Evolutionary conservation across 2,113 vertebrate genomes (phyloP).

Genomic region (Cricetomys ansorgei): DNA sequence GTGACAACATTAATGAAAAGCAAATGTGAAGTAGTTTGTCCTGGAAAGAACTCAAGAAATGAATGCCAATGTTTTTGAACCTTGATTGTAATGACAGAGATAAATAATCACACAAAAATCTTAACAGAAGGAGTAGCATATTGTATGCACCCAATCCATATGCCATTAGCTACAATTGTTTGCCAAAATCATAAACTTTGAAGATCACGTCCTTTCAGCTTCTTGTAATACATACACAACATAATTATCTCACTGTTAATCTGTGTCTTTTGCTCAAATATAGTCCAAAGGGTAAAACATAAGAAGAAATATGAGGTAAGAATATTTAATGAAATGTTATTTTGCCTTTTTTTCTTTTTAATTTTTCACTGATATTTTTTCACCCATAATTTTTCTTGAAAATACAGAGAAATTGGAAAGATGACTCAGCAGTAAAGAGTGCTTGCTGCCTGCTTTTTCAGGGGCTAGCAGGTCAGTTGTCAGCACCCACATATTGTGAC

Average conservation of each 20-base stretch:
- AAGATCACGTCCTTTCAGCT: conserved; percentile 17
- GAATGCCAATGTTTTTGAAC: conserved; percentile 70
- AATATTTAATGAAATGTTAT: not conserved
- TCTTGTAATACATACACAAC: not conserved
- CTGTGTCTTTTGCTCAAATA: not conserved
- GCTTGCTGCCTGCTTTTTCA: not conserved
- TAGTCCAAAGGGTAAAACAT: not conserved
- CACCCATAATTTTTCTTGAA: not conserved
- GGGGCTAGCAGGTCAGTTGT: too few species aligned
- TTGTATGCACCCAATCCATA: conserved; percentile 27
- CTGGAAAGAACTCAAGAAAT: conserved; percentile 62
- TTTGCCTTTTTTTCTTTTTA: not conserved
- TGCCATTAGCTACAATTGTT: conserved; percentile 37
- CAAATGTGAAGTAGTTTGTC: conserved; percentile 59
- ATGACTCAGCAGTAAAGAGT: not conserved
- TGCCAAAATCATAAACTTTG: conserved; percentile 64
- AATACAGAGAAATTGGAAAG: not conserved
- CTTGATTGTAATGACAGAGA: conserved; percentile 67
- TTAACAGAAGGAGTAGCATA: conserved; percentile 74
- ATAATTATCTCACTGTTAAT: not conserved
- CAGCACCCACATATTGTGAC: not conserved
- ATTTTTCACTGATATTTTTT: not conserved
- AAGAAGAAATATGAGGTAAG: not conserved
- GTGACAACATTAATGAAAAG: conserved; percentile 48
- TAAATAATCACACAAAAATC: conserved; percentile 59